Conservation (phyloP, 2,888 invertebrate species). For the Hydrotaea diabolus region DNA sequence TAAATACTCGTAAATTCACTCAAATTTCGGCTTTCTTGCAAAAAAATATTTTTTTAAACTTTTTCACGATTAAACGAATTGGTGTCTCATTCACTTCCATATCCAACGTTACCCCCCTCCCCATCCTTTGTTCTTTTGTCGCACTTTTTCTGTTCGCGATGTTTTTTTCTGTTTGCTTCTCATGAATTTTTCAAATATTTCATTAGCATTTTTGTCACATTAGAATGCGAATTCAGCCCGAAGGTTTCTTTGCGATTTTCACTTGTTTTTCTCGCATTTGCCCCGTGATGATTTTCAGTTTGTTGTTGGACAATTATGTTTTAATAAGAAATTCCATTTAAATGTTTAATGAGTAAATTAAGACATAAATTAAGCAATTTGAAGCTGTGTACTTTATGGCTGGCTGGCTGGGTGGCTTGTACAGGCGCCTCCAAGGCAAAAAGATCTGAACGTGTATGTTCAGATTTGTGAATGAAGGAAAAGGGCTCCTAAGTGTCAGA, state of each 20-base stretch:
- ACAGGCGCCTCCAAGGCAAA: neutral
- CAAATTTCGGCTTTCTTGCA: no score
- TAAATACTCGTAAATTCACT: no score
- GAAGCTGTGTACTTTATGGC: neutral
- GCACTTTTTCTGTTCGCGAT: neutral
- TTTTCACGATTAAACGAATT: neutral
- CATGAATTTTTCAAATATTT: conserved; percentile 20
- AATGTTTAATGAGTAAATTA: neutral
- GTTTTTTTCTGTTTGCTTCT: neutral
- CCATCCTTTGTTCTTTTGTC: neutral
- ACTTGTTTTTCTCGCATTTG: neutral
- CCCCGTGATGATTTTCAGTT: neutral
- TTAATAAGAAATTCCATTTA: neutral
- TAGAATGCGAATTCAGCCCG: conserved; percentile 60
- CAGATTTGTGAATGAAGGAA: neutral
- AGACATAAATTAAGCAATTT: neutral
- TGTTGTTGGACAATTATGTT: neutral
- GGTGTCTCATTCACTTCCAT: neutral
- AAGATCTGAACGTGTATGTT: neutral
- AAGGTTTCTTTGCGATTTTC: conserved; percentile 19
- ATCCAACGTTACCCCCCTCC: neutral
- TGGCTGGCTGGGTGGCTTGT: neutral
- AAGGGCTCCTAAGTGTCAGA: neutral
- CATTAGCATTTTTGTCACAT: conserved; percentile 74
- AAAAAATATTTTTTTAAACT: neutral